Evolutionary conservation across 2,113 vertebrate genomes (phyloP).

Genomic region (Oreocharis arfaki): DNA sequence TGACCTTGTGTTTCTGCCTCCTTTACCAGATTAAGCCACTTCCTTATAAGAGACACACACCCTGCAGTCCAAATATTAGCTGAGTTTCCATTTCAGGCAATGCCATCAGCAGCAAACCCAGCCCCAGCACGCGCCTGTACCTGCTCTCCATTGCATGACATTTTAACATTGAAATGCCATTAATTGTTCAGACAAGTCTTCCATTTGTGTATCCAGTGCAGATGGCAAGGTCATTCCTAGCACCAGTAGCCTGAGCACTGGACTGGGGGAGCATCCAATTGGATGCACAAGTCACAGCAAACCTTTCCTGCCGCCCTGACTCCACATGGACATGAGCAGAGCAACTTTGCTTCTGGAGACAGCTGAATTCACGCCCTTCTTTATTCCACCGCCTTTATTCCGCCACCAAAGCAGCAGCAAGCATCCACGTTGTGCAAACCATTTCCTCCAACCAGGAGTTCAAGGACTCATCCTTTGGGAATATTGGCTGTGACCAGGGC

Average conservation of each 20-base stretch:
- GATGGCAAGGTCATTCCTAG: background rate
- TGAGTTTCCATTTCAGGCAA: constrained; percentile 22
- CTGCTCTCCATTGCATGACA: background rate
- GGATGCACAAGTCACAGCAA: background rate
- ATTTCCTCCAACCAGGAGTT: background rate
- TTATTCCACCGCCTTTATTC: background rate
- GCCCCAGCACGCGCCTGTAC: background rate
- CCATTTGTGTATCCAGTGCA: background rate
- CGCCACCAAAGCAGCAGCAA: background rate
- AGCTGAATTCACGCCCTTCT: background rate
- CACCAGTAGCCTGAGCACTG: background rate
- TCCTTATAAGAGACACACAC: constrained; percentile 22
- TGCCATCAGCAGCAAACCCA: background rate
- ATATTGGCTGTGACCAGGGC: background rate
- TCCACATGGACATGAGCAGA: accelerated
- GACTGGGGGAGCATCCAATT: background rate
- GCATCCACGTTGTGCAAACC: accelerated
- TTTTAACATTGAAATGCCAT: background rate
- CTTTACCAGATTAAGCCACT: constrained; percentile 7
- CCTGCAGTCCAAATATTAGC: constrained; percentile 53
- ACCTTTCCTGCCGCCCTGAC: background rate
- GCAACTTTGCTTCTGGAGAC: background rate
- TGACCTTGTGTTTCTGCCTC: constrained; percentile 36
- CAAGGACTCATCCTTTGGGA: background rate
- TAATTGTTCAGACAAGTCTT: background rate